Conservation (phyloP, 2,888 invertebrate genomes). For the Rhorus exstirpatorius region DNA sequence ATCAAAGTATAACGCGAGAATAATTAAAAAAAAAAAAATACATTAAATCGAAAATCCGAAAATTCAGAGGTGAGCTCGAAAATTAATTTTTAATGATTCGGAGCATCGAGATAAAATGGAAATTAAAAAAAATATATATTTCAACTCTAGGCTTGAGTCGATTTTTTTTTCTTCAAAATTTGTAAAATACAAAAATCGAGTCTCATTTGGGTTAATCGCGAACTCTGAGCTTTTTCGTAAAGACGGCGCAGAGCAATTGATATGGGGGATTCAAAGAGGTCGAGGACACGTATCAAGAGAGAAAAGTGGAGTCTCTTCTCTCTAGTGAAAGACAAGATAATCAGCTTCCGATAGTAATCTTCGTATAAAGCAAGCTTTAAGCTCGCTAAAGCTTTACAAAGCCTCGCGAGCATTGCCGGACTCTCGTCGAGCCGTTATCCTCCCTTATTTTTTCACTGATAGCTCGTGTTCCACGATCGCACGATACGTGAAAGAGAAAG, state of each 20-base stretch:
- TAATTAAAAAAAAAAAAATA: slow-evolving; percentile 3
- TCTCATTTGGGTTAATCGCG: neutral
- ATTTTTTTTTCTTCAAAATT: too few relatives aligned
- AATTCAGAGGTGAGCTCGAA: neutral
- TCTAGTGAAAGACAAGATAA: slow-evolving; percentile 2
- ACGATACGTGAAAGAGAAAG: slow-evolving; percentile 1
- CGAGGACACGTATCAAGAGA: neutral
- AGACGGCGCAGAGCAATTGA: neutral
- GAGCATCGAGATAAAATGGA: too few relatives aligned
- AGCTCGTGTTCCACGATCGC: slow-evolving; percentile 1
- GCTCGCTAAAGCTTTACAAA: slow-evolving; percentile 30
- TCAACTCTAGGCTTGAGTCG: too few relatives aligned
- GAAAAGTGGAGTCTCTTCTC: neutral
- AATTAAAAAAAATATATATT: too few relatives aligned
- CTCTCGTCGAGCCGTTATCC: slow-evolving; percentile 43
- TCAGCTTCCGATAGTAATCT: slow-evolving; percentile 37
- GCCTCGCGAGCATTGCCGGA: slow-evolving; percentile 6
- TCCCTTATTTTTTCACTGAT: slow-evolving; percentile 37
- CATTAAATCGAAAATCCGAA: too few relatives aligned
- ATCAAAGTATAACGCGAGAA: neutral
- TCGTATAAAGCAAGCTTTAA: slow-evolving; percentile 39
- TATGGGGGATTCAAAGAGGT: slow-evolving; percentile 13
- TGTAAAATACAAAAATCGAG: neutral
- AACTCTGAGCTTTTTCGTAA: neutral
- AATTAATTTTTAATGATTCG: too few relatives aligned